A percentile compares a stretch with the other conserved stretches of the same genome.
Evolutionary conservation across 2,113 vertebrate genomes (phyloP).

Genomic region (Pipa parva): DNA sequence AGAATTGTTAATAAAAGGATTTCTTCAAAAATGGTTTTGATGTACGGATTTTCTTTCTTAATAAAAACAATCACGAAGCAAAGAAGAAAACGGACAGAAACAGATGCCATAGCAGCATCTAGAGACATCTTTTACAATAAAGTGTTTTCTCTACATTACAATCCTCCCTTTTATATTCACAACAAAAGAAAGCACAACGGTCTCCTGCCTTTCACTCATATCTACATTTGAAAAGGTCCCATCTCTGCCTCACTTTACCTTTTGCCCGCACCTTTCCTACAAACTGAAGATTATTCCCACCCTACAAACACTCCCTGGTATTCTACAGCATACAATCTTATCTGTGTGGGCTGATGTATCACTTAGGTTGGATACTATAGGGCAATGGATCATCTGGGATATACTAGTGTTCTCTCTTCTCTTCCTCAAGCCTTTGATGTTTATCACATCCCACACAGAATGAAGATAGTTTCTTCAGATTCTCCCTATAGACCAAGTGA

Average conservation of each 20-base stretch:
- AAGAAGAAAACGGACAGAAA: too few relatives aligned
- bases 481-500: not conserved
- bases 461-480: not conserved
- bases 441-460: slow-evolving; percentile 1
- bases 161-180: not conserved
- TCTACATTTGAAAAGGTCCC: slow-evolving; percentile 25
- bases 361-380: not conserved
- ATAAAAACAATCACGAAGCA: too few relatives aligned
- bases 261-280: not conserved
- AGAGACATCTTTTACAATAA: not conserved
- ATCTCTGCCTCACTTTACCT: not conserved
- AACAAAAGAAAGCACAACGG: not conserved
- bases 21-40: too few relatives aligned
- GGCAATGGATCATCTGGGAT: not conserved
- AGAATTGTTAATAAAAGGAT: too few relatives aligned
- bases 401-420: not conserved
- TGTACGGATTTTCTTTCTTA: too few relatives aligned
- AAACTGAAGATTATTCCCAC: not conserved
- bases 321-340: slow-evolving; percentile 1
- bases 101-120: not conserved
- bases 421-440: not conserved
- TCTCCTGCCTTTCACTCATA: not conserved
- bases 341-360: slow-evolving; percentile 16
- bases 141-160: not conserved
- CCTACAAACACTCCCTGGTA: not conserved